phyloP scores from a whole-genome alignment of 2,113 vertebrate species.

The Plecturocebus donacophilus region DNA sequence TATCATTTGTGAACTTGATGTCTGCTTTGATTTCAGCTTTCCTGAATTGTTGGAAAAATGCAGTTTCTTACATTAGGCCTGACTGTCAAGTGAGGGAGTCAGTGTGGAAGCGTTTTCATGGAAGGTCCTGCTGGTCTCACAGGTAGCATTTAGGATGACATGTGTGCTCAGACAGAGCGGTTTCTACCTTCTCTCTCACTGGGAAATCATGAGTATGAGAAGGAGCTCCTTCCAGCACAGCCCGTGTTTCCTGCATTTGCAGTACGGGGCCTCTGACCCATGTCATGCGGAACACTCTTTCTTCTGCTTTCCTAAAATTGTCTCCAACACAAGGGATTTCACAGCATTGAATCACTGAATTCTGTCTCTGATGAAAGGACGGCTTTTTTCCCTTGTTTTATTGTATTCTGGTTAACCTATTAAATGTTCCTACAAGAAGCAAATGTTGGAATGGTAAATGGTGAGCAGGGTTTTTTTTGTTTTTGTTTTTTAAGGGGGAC shows the following conservation, averaged over 20 bases:
- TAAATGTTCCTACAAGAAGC: conserved; percentile 28
- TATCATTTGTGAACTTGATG: neutral
- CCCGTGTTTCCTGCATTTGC: neutral
- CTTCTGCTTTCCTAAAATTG: conserved; percentile 84
- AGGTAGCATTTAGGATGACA: conserved; percentile 68
- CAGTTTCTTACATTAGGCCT: conserved; percentile 49
- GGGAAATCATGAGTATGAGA: conserved; percentile 61
- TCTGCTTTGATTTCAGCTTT: conserved; percentile 26
- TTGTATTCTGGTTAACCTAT: conserved; percentile 88
- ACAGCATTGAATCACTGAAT: conserved; percentile 91
- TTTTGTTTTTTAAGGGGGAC: too few relatives aligned
- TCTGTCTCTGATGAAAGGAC: conserved; percentile 89
- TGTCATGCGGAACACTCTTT: neutral
- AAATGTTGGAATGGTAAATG: conserved; percentile 31
- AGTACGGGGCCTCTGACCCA: neutral
- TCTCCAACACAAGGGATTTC: conserved; percentile 88
- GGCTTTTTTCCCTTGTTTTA: conserved; percentile 75
- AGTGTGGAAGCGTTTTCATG: conserved; percentile 77
- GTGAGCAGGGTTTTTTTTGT: too few relatives aligned
- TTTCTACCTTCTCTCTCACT: conserved; percentile 57
- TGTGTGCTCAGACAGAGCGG: conserved; percentile 59
- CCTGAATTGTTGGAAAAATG: neutral
- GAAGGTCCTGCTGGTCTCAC: conserved; percentile 50
- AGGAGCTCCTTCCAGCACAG: neutral
- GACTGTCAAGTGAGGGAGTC: conserved; percentile 70